phyloP scores from a whole-genome alignment of 2,888 invertebrate species.

The Galeruca laticollis region DNA sequence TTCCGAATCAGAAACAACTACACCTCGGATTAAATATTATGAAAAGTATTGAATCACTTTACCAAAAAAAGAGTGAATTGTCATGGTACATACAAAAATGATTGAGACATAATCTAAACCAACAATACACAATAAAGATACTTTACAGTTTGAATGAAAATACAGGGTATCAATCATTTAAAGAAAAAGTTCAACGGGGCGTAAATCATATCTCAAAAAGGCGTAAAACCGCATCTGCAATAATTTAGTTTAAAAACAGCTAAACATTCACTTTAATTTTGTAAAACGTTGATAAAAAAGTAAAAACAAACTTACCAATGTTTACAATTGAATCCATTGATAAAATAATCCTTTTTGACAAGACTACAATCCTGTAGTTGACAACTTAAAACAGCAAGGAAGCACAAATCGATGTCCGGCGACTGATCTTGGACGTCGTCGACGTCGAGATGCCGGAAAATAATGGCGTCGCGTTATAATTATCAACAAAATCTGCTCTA shows the following conservation, averaged over 20 bases:
- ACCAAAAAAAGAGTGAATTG: too few species aligned
- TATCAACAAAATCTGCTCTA: constrained; percentile 6
- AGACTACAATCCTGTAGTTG: constrained; percentile 4
- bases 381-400: neutral
- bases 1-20: too few species aligned
- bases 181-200: neutral
- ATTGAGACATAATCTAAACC: too few species aligned
- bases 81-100: too few species aligned
- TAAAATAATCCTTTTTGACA: constrained; percentile 7
- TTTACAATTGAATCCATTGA: constrained; percentile 19
- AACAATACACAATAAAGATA: neutral
- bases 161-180: too few species aligned
- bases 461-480: constrained; percentile 1
- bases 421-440: constrained; percentile 5
- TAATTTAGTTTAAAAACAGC: neutral
- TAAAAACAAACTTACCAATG: constrained; percentile 12
- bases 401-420: constrained; percentile 17
- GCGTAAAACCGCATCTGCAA: neutral
- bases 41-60: too few species aligned
- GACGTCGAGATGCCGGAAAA: constrained; percentile 6
- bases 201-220: constrained; percentile 3
- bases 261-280: too few species aligned
- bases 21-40: too few species aligned
- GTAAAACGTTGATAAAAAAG: neutral
- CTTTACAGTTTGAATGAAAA: neutral